Evolutionary conservation across 2,797 vertebrate genomes (phyloP), one percentile per base, ranked within the genome.

Genomic region (Characodon lateralis): DNA sequence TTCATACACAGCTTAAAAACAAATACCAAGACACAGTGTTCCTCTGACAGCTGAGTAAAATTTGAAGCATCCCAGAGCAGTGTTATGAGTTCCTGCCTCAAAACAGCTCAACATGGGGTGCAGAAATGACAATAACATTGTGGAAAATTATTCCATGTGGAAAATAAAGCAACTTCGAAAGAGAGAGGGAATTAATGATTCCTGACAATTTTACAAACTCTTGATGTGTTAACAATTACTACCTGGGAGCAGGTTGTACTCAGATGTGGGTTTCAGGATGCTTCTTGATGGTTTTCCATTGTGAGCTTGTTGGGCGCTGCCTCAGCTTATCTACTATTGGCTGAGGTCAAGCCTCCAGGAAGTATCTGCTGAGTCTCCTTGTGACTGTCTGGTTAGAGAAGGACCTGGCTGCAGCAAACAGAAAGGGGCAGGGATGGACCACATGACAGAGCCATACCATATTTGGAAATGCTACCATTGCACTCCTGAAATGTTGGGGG

Each of bases 121-220:
- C 75, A 53, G 74, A 84, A 85, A 87, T 73, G 53, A 78, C 72
- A 82, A 84, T 65, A 75, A 82, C 74, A 83, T 80, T 72, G 41
- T 26, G 28, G 76, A 76, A 81, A 85, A 77, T 13, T 48, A 83
- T 89, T 77, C 31, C 48, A 80, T 78, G 76, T 63, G 73, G 82
- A 84, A 85, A 76, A 86, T 58, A 43, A 14, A 75, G 39, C 48
- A 58, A 59, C 73, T 74, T 70, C 81, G 83, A 71, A 28, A 63
- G 53, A 78, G 65, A 65, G 1, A 66, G 73, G 56, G 61, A 51
- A 13, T 70, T 12, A 72, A 74, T 4, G 10, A 63, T 20, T 12
- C 24, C 26, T 78, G 76, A 58, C 72, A 89, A 74, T 53, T 82
- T 69, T 65, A 74, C 75, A 82, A 41, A 69, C 72, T 77, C 46